Evolutionary conservation across 2,113 vertebrate genomes (phyloP).

Genomic region (Myrmecophaga tridactyla): DNA sequence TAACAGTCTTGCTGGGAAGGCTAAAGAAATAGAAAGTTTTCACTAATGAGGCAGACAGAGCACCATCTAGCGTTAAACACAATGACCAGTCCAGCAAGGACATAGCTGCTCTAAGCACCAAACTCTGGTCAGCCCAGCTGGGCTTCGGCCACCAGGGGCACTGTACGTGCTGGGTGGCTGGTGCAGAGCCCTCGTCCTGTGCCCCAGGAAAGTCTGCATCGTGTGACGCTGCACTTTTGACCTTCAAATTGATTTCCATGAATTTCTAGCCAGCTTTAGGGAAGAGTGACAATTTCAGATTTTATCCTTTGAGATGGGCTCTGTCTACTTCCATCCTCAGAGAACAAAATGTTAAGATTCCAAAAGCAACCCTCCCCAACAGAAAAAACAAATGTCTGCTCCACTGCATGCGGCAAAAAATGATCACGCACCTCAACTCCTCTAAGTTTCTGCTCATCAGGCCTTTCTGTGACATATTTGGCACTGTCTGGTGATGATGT

Average conservation of each 20-base stretch:
- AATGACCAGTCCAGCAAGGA: neutral
- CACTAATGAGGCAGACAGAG: neutral
- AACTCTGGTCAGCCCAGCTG: neutral
- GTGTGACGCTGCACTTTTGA: neutral
- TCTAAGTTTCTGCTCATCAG: neutral
- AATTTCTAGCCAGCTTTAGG: neutral
- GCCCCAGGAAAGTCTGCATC: accelerated
- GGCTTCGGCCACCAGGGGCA: accelerated
- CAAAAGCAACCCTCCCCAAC: neutral
- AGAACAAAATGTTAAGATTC: neutral
- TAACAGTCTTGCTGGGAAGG: neutral
- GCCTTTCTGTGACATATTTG: neutral
- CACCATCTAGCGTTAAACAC: neutral
- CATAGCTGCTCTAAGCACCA: neutral
- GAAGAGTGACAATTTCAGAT: neutral
- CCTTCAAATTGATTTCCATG: neutral
- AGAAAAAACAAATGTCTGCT: neutral
- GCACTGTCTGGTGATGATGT: neutral
- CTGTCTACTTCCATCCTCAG: neutral
- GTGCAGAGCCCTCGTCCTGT: accelerated
- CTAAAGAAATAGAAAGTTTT: neutral
- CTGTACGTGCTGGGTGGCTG: neutral
- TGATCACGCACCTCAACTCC: neutral
- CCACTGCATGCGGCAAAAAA: neutral
- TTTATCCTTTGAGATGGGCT: neutral